Evolutionary conservation across 53 echinoderm and acorn worm genomes (phyloP).

Genomic region (Arbacia lixula): DNA sequence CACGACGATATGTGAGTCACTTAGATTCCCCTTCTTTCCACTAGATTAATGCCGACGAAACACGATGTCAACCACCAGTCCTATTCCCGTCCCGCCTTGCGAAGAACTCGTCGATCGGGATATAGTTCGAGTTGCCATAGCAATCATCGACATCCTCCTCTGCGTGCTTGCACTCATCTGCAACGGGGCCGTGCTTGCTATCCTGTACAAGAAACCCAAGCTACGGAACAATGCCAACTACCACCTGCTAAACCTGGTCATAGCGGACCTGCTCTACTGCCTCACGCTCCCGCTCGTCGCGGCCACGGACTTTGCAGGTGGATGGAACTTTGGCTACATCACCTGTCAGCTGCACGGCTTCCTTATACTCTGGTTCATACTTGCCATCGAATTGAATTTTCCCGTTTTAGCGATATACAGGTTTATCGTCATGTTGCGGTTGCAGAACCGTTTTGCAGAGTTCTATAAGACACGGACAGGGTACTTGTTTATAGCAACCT

Average conservation of each 20-base stretch:
- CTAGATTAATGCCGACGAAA: too few species aligned
- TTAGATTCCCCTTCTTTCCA: too few species aligned
- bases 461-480: constrained; percentile 60
- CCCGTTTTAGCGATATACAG: constrained; percentile 69
- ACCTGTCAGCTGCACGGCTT: constrained; percentile 69
- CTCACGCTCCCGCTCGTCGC: constrained; percentile 64
- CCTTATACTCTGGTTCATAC: constrained; percentile 62
- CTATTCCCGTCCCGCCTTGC: background rate
- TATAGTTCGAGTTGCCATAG: background rate
- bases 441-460: constrained; percentile 62
- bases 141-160: constrained; percentile 31
- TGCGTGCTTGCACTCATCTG: constrained; percentile 58
- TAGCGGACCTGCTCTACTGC: constrained; percentile 70
- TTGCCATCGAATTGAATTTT: constrained; percentile 68
- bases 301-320: constrained; percentile 43
- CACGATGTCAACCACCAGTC: constrained; percentile 13
- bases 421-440: constrained; percentile 67
- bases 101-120: background rate
- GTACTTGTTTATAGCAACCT: constrained; percentile 46
- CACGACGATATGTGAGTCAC: too few species aligned
- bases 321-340: constrained; percentile 65
- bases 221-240: constrained; percentile 73
- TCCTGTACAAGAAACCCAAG: constrained; percentile 69
- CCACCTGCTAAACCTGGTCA: constrained; percentile 68
- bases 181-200: constrained; percentile 65